A percentile compares a stretch with the other conserved stretches of the same genome.
Evolutionary conservation across 2,113 vertebrate genomes (phyloP).

Genomic region (Peromyscus leucopus): DNA sequence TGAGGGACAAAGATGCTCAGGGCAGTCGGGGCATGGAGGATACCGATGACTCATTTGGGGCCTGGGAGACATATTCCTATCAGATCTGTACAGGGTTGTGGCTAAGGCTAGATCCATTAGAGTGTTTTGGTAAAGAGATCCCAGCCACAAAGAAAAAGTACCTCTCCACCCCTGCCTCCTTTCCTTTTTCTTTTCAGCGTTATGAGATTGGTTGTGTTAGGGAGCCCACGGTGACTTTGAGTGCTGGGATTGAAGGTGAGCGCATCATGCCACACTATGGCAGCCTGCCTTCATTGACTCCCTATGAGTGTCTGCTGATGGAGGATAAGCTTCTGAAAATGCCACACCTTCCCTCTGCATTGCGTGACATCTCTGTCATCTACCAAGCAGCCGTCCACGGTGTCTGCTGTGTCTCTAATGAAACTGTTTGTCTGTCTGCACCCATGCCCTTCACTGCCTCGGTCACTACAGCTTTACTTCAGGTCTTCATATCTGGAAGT

Average conservation of each 20-base stretch:
- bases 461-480: not conserved
- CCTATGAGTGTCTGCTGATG: not conserved
- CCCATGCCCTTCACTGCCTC: not conserved
- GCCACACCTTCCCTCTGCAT: not conserved
- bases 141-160: not conserved
- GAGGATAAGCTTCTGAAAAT: not conserved
- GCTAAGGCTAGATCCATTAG: not conserved
- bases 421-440: not conserved
- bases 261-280: too few species aligned
- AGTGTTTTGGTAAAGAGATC: not conserved
- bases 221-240: not conserved
- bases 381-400: not conserved
- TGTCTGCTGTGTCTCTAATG: not conserved
- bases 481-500: not conserved
- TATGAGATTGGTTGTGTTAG: not conserved
- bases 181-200: not conserved
- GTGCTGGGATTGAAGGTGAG: not conserved
- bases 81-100: not conserved
- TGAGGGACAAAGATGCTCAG: not conserved
- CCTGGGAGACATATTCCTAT: not conserved
- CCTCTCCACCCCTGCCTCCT: not conserved
- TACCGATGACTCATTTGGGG: not conserved
- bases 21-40: not conserved
- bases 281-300: not conserved
- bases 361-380: not conserved